These are phyloP conservation scores for Neomorphus geoffroyi DNA, from an alignment of 2,797 vertebrate genomes.

Conservation along the genomic window DNA sequence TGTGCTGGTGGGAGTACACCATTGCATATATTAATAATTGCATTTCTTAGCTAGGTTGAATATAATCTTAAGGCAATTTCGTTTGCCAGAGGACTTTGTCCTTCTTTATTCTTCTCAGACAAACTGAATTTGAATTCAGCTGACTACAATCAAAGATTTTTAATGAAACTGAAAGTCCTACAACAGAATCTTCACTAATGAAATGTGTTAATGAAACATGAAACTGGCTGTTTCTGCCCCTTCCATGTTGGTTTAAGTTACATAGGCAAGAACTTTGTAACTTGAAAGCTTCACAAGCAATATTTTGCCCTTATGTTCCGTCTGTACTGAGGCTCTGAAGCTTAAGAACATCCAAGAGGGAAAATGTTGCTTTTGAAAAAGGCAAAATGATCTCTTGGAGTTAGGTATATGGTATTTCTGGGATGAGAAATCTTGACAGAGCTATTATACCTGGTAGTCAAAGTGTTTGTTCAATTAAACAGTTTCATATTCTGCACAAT, in stretches of 20 bases:
- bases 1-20: not conserved
- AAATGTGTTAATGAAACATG: not conserved
- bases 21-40: not conserved
- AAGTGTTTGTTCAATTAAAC: not conserved
- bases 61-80: not conserved
- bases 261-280: not conserved
- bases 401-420: not conserved
- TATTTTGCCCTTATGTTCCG: not conserved
- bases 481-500: not conserved
- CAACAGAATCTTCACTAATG: not conserved
- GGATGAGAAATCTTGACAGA: not conserved
- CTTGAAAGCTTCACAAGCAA: not conserved
- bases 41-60: not conserved
- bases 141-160: not conserved
- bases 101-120: not conserved
- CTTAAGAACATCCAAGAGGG: not conserved
- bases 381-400: not conserved
- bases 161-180: not conserved
- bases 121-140: not conserved
- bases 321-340: not conserved
- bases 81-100: conserved; percentile 4
- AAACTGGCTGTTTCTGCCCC: not conserved
- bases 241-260: not conserved
- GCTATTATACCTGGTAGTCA: not conserved
- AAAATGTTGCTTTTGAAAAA: not conserved